Base-by-base conservation (phyloP, 2,888 invertebrate genomes). In the Orchesella flavescens region DNA sequence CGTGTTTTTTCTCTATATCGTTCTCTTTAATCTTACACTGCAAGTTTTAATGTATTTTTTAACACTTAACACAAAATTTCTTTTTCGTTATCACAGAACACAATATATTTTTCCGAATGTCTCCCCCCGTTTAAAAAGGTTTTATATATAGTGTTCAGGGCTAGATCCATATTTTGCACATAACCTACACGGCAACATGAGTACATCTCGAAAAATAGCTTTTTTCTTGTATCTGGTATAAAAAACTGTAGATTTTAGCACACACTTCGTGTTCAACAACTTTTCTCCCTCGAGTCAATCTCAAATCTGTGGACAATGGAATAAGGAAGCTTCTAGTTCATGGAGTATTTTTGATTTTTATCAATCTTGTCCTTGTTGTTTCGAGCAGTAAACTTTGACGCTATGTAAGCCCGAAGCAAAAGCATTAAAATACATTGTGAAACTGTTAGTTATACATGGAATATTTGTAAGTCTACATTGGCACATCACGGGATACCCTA, bases 261-360 rank as follows among this genome's bases (percentile, higher is more conserved):
- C 34, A 34, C 34, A 34, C 53, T 53, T 76, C 76, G 76, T 76
- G 76, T 66, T 76, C 76, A 76, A 76, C 76, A 76, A 76, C 66
- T 43, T 76, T 76, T 76, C 59, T 43, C n/a, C 43, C 49, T 34
- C 49, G 65, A n/a, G 34, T 34, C 57, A 72, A 57, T 57, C 57
- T 57, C 34, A 34, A 34, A 12, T 53, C 15, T 73, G 19, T 72
- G 43, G 24, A 72, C 72, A 43, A n/a, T n/a, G 10, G 53, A 21
- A 44, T 10, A 15, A 17, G 17, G 46, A 17, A 69, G 69, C 53
- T 19, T 65, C 24, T 24, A 73, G 59, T n/a, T 57, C 57, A 57
- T 9, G 19, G 53, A 63, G 61, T 74, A 63, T 49, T 74, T 49
- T 74, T 63, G 23, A 12, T 63, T 49, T 63, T 49, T 65, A n/a